Percentiles rank a stretch among this genome's conserved stretches.
Conservation (phyloP, 2,888 invertebrate species). For the Microctonus aethiopoides region DNA sequence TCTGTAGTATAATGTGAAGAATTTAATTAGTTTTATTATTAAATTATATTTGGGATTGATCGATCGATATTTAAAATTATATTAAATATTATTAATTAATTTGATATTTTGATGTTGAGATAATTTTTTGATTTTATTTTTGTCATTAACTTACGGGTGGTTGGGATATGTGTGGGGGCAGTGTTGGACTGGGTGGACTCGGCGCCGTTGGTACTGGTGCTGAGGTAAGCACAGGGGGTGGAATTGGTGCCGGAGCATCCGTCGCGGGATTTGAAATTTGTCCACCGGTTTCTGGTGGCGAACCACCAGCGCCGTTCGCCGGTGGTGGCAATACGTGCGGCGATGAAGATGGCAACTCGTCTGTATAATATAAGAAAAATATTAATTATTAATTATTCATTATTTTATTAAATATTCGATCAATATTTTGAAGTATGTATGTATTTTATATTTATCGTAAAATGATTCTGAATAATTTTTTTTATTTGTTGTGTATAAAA, state of each 20-base stretch:
- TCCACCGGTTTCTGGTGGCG: constrained; percentile 65
- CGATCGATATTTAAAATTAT: constrained; percentile 3
- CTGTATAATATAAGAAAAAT: too few relatives aligned
- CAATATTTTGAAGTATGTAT: too few relatives aligned
- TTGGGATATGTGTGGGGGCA: constrained; percentile 67
- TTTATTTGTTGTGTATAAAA: too few relatives aligned
- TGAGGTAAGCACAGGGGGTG: constrained; percentile 78
- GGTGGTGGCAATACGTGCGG: constrained; percentile 65
- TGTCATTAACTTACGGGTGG: constrained; percentile 60
- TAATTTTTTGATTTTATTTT: not conserved
- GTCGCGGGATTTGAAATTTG: constrained; percentile 70
- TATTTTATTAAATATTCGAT: too few relatives aligned
- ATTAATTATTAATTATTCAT: too few relatives aligned
- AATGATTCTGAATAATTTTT: too few relatives aligned
- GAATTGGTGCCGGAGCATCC: constrained; percentile 75
- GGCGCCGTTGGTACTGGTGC: constrained; percentile 75
- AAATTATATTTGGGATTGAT: not conserved
- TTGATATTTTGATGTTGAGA: not conserved
- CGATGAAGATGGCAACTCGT: constrained; percentile 67
- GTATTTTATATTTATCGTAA: too few relatives aligned
- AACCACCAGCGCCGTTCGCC: constrained; percentile 65
- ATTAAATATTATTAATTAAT: not conserved
- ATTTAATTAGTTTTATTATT: not conserved
- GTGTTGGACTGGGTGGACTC: constrained; percentile 73
- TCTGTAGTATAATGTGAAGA: constrained; percentile 49